Percentiles rank a stretch among this genome's conserved stretches.
phyloP scores from a whole-genome alignment of 2,113 vertebrate genomes.

The Callospermophilus lateralis region DNA sequence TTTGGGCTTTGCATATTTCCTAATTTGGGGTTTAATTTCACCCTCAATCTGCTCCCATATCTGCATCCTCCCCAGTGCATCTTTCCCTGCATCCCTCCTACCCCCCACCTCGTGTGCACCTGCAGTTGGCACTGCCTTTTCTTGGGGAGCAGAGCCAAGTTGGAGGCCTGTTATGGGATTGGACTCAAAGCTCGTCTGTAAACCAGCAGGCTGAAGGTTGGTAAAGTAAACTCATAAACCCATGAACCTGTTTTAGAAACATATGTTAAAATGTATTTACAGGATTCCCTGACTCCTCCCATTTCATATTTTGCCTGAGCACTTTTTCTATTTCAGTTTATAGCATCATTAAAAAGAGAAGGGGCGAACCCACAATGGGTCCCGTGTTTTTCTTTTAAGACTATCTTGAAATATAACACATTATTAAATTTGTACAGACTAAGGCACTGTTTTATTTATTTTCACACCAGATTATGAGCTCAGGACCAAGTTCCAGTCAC shows the following conservation, averaged over 20 bases:
- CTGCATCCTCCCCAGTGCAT: not conserved
- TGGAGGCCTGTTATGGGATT: not conserved
- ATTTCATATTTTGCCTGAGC: conserved; percentile 50
- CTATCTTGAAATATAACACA: conserved; percentile 60
- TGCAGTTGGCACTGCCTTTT: not conserved
- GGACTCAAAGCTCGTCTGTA: conserved; percentile 13
- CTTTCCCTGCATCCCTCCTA: not conserved
- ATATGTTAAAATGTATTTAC: conserved; percentile 66
- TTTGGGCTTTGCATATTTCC: not conserved
- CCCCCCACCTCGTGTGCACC: not conserved
- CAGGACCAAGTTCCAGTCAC: not conserved
- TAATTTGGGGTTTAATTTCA: conserved; percentile 17
- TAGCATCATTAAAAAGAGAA: conserved; percentile 65
- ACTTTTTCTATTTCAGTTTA: conserved; percentile 65
- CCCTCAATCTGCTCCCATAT: not conserved
- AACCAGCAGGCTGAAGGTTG: not conserved
- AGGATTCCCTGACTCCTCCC: not conserved
- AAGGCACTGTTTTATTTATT: conserved; percentile 44
- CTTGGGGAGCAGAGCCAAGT: not conserved
- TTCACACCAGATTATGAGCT: conserved; percentile 30
- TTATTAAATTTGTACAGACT: conserved; percentile 61
- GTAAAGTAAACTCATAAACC: conserved; percentile 55
- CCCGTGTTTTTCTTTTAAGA: conserved; percentile 72
- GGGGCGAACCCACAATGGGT: not conserved
- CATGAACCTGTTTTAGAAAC: conserved; percentile 56